A percentile compares a stretch with the other conserved stretches of the same genome.
Evolutionary conservation across 2,113 vertebrate species (phyloP).

Genomic region (Percina caprodes): DNA sequence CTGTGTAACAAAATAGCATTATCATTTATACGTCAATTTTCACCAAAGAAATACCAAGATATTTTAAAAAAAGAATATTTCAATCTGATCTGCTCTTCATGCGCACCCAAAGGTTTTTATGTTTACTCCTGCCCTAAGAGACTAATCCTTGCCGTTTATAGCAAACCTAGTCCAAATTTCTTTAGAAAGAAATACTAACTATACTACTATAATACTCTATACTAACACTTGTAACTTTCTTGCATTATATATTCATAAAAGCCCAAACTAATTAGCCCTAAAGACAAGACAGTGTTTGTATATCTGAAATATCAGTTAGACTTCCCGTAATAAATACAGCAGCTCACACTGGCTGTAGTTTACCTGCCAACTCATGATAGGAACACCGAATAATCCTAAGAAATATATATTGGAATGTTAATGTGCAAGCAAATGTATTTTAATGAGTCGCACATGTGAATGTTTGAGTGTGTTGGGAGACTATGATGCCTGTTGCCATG

Average conservation of each 20-base stretch:
- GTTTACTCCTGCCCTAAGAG: background rate
- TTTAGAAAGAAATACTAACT: background rate
- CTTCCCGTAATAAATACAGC: background rate
- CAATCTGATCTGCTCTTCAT: background rate
- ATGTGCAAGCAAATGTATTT: conserved; percentile 13
- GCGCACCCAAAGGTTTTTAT: background rate
- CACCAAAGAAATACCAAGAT: no score
- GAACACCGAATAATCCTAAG: background rate
- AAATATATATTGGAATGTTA: conserved; percentile 5
- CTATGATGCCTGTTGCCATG: conserved; percentile 65
- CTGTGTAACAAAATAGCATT: no score
- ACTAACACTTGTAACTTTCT: background rate
- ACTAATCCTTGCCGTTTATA: background rate
- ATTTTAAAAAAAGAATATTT: background rate
- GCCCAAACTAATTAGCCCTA: background rate
- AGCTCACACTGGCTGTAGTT: background rate
- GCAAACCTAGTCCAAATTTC: background rate
- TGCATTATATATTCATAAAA: background rate
- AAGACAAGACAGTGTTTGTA: background rate
- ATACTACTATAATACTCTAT: no score
- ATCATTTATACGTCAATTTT: no score
- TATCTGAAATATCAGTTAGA: background rate
- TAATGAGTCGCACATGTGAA: conserved; percentile 10
- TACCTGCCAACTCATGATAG: background rate
- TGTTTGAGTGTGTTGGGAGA: background rate